Evolutionary conservation across 2,888 invertebrate genomes (phyloP).

Genomic region (Blomia tropicalis): DNA sequence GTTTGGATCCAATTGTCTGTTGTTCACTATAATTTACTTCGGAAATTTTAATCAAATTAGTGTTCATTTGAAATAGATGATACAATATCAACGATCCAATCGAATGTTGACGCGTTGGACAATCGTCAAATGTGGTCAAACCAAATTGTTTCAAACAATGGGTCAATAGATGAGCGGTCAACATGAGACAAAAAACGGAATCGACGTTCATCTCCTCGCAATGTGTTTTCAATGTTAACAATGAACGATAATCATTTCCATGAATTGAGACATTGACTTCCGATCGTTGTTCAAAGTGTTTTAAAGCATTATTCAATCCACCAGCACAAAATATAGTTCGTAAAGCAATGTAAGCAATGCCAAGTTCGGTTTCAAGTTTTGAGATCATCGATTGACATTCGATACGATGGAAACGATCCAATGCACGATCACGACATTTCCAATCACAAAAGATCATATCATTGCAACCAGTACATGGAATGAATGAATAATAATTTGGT

Average conservation of each 20-base stretch:
- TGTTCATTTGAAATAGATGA: conserved; percentile 55
- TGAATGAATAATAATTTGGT: neutral
- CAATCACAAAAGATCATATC: conserved; percentile 18
- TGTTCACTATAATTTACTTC: no score
- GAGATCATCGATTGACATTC: conserved; percentile 17
- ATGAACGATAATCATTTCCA: conserved; percentile 14
- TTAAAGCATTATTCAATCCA: conserved; percentile 1
- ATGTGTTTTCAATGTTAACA: conserved; percentile 12
- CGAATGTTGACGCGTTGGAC: neutral
- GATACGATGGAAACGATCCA: conserved; percentile 10
- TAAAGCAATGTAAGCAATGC: conserved; percentile 22
- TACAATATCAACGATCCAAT: conserved; percentile 53
- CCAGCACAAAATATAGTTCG: conserved; percentile 18
- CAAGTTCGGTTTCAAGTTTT: conserved; percentile 10
- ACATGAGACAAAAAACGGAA: neutral
- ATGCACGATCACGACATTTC: conserved; percentile 14
- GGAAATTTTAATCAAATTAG: conserved; percentile 21
- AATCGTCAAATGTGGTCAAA: neutral
- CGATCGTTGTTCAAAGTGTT: neutral
- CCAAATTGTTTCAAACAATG: neutral
- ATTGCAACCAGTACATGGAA: conserved; percentile 21
- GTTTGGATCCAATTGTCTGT: conserved; percentile 3
- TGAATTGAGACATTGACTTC: neutral
- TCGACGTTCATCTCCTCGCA: conserved; percentile 5
- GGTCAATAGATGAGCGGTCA: conserved; percentile 16